These are phyloP conservation scores for Phyllotis vaccarum DNA, from an alignment of 2,797 vertebrate genomes.

Conservation along the genomic window DNA sequence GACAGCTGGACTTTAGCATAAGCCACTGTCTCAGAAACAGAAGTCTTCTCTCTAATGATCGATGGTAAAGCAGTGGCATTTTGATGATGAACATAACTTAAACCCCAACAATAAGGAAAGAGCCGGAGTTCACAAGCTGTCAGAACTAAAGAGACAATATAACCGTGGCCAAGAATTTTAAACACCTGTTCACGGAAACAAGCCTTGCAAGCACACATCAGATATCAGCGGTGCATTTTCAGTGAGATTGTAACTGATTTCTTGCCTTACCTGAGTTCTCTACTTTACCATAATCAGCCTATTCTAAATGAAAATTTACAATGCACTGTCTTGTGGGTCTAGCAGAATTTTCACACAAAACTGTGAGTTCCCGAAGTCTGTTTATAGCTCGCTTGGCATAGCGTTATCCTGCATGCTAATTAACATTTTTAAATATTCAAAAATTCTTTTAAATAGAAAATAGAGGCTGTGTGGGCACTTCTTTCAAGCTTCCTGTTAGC, in stretches of 20 bases:
- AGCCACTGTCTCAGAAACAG: neutral
- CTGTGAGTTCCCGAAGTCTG: neutral
- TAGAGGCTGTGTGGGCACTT: neutral
- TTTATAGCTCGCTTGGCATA: neutral
- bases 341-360: neutral
- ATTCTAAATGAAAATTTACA: neutral
- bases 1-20: neutral
- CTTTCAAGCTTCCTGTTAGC: neutral
- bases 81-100: constrained; percentile 13
- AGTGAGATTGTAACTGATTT: neutral
- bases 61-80: neutral
- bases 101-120: neutral
- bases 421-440: neutral
- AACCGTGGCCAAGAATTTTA: neutral
- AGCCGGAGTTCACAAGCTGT: neutral
- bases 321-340: neutral
- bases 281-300: neutral
- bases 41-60: neutral
- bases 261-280: neutral
- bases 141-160: neutral
- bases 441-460: neutral
- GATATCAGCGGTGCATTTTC: neutral
- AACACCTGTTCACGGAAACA: neutral
- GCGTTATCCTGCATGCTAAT: neutral
- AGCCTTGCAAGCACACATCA: neutral